Conservation (phyloP, 2,797 vertebrate species). For the Acanthopagrus latus region DNA sequence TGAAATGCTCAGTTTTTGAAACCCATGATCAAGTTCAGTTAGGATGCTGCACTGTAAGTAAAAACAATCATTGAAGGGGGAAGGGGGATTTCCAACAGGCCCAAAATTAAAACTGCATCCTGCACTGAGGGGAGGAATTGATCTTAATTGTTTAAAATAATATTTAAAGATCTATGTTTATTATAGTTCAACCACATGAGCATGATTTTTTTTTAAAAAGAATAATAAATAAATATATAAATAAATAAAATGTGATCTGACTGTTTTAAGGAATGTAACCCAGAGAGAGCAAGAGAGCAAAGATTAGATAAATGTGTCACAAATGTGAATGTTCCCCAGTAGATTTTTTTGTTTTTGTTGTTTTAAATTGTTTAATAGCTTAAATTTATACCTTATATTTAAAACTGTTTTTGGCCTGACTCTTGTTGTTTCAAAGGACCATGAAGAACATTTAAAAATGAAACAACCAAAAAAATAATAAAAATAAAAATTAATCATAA, state of each 20-base stretch:
- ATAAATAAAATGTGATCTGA: not conserved
- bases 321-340: not conserved
- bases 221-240: not conserved
- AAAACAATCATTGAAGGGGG: slow-evolving; percentile 1
- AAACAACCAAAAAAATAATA: not conserved
- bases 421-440: not conserved
- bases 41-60: slow-evolving; percentile 44
- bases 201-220: too few relatives aligned
- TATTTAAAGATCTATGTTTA: not conserved
- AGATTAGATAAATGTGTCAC: too few relatives aligned
- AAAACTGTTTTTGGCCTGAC: not conserved
- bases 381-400: too few relatives aligned
- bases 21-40: slow-evolving; percentile 69
- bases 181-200: not conserved
- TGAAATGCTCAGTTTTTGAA: slow-evolving; percentile 54
- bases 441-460: not conserved
- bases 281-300: not conserved
- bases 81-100: slow-evolving; percentile 53
- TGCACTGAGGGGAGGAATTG: slow-evolving; percentile 23
- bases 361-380: not conserved
- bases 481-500: not conserved
- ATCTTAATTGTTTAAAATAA: slow-evolving; percentile 24
- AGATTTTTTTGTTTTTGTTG: not conserved
- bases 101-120: slow-evolving; percentile 24
- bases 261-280: not conserved